These are phyloP conservation scores for Mormyrus hasselquistii DNA, from an alignment of 2,797 vertebrate species.

Conservation along the genomic window DNA sequence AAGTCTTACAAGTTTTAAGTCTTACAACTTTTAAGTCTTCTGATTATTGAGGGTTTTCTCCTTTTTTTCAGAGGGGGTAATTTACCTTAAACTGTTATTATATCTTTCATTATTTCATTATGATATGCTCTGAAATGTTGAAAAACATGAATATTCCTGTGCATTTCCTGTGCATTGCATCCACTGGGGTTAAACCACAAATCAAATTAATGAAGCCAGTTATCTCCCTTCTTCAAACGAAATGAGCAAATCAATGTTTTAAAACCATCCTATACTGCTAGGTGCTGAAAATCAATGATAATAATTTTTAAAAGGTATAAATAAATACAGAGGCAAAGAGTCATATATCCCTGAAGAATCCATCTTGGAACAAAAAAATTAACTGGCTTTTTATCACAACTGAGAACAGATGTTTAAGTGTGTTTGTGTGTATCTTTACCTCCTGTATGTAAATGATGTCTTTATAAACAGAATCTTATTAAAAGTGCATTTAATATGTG, in stretches of 20 bases:
- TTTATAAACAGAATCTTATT: constrained; percentile 31
- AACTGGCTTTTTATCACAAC: constrained; percentile 35
- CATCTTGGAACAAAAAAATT: constrained; percentile 26
- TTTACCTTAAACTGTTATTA: constrained; percentile 32
- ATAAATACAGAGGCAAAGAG: constrained; percentile 28
- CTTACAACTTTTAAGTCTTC: constrained; percentile 23
- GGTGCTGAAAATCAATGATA: neutral
- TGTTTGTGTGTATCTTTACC: constrained; percentile 36
- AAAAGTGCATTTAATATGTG: neutral
- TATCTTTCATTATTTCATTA: constrained; percentile 3
- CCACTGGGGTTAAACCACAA: neutral
- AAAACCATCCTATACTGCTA: constrained; percentile 22
- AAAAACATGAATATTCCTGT: neutral
- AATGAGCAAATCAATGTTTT: constrained; percentile 29
- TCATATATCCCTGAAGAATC: constrained; percentile 34
- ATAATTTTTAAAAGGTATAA: neutral
- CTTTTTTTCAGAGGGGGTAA: neutral
- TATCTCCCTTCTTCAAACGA: neutral
- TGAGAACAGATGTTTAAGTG: constrained; percentile 41
- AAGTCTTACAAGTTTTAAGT: constrained; percentile 23
- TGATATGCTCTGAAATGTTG: neutral
- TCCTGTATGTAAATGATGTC: constrained; percentile 33
- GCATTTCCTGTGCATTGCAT: neutral
- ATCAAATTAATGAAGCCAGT: neutral
- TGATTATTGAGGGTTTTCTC: constrained; percentile 34